These are phyloP conservation scores for Oreochromis aureus DNA, from an alignment of 2,113 vertebrate species.

Conservation along the genomic window DNA sequence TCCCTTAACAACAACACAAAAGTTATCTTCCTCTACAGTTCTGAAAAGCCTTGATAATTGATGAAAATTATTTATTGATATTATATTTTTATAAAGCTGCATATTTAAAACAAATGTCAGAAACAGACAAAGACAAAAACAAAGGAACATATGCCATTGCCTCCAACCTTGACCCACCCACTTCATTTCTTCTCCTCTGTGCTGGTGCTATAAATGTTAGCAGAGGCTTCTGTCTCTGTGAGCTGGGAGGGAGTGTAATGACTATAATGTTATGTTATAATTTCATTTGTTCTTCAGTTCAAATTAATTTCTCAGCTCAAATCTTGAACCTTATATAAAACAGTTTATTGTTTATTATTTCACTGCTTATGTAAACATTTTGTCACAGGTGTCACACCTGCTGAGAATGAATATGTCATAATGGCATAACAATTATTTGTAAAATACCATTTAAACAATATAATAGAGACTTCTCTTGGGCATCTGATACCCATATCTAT, in stretches of 20 bases:
- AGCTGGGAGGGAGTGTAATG: neutral
- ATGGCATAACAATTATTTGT: neutral
- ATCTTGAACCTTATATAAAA: neutral
- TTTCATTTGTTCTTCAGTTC: neutral
- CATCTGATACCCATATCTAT: neutral
- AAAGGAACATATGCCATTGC: neutral
- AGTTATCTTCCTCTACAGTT: neutral
- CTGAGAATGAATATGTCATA: neutral
- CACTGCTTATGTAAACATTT: neutral
- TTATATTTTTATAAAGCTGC: too few relatives aligned
- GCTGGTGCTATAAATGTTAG: neutral
- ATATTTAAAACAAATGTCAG: neutral
- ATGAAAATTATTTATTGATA: too few relatives aligned
- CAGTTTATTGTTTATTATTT: neutral
- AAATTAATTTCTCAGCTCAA: neutral
- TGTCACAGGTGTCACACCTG: neutral
- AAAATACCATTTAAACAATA: neutral
- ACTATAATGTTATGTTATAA: neutral
- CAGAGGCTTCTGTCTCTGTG: neutral
- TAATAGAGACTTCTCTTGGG: neutral
- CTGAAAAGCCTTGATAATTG: neutral
- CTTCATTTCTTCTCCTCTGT: neutral
- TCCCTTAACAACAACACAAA: neutral
- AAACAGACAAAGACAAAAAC: neutral
- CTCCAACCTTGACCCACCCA: neutral